Base-by-base conservation (phyloP, 2,888 invertebrate species). In the Ecliptopera silaceata region DNA sequence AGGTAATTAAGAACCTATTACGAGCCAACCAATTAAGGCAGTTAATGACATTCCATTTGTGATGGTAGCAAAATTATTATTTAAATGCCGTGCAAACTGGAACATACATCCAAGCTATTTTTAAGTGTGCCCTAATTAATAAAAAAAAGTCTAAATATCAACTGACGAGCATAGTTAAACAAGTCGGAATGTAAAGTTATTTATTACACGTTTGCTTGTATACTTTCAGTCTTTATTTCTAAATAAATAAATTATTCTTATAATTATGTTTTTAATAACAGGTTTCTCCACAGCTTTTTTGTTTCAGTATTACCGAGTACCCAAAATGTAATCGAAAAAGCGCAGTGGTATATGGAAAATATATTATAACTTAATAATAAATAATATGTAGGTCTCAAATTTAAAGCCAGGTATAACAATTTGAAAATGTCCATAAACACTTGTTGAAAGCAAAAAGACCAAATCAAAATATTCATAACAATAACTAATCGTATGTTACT, bases 291-390 rank as follows among this genome's bases (percentile, higher is more conserved):
- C 50, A 86, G 51, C 26, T 72, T 70, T 63, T 88, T 75, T 0
- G 90, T 90, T 4, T 77, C 77, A 1, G 72, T 70, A 56, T 89
- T 90, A 1, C 85, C 89, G 52, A 87, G 84, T 4, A 90, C 70
- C 90, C 90, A 90, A 64, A 89, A 90, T 6, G 77, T 60, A 41
- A 83, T 82, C 0, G 88, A 79, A 32, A 80, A 68, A 0, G 82
- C 80, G 67, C 86, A 88, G 34, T 88, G 82, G 61, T 84, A 90
- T 59, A 86, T 68, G 0, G 80, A 62, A 0, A 78, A n/a, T 44
- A 80, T 74, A 59, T 80, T 81, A 53, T 70, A 61, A 0, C 63
- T 10, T 1, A 71, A 43, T 3, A 78, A 36, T 2, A 64, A 4
- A 4, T 56, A 34, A 3, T 13, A 34, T 13, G 8, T 31, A 0